Base-by-base conservation (phyloP, 2,888 invertebrate genomes). In the Nephrotoma appendiculata region DNA sequence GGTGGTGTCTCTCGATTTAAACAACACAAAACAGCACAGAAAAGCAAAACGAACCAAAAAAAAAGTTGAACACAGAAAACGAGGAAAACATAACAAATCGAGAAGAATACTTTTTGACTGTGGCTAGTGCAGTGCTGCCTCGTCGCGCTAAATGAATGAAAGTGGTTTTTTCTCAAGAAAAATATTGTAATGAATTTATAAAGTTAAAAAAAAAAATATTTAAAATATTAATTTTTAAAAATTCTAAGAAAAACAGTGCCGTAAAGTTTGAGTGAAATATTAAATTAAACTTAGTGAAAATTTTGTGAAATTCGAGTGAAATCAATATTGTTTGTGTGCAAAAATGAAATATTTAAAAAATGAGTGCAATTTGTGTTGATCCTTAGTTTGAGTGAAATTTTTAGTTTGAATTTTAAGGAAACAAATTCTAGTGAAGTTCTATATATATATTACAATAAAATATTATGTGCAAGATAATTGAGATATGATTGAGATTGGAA, bases 401-500 rank as follows among this genome's bases (percentile, higher is more conserved):
- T 71, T 71, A 31, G 19, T 71, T 71, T 31, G 31, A 31, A 9
- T n/a, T 84, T 42, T 5, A 84, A 9, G 42, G 42, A 42, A 41
- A 84, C 41, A 42, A 84, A 42, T 42, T 84, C 42, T n/a, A 83
- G 83, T 83, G 84, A 84, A 42, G 15, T 42, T 84, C 12, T 7
- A 42, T 42, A 84, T 41, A 83, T 5, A 41, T 41, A 41, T n/a
- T 41, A 83, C 3, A 48, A 48, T n/a, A 83, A 83, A 83, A 83
- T 83, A 41, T 48, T 48, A 48, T 12, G 48, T 84, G 41, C 43
- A 83, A 57, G 15, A 57, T 85, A 12, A 86, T 91, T 90, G 90
- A 93, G n/a, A 91, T 92, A 94, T 94, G 94, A 93, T 93, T 93
- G 93, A 93, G 92, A 93, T 94, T 92, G 93, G 93, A 91, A 94